A percentile compares a stretch with the other conserved stretches of the same genome.
phyloP scores from a whole-genome alignment of 1,140 invertebrate species.

The Limonius californicus region DNA sequence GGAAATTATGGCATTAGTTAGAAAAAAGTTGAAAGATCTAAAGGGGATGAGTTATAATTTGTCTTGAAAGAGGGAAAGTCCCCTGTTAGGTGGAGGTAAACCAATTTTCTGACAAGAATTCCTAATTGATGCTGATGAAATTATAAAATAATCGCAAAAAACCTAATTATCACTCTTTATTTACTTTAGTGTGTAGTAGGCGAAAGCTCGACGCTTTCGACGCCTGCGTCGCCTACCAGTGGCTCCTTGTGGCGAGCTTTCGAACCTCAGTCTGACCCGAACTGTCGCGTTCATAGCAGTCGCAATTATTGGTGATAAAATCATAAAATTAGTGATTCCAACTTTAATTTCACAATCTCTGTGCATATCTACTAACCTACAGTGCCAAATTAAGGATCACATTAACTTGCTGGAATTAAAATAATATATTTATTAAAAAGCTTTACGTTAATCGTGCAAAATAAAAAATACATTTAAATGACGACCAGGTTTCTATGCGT shows the following conservation, averaged over 20 bases:
- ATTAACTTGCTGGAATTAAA: neutral
- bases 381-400: neutral
- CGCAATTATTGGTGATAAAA: conserved; percentile 14
- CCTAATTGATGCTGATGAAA: conserved; percentile 6
- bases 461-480: neutral
- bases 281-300: conserved; percentile 23
- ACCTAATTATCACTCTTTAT: conserved; percentile 28
- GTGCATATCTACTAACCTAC: conserved; percentile 13
- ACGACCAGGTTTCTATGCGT: neutral
- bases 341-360: conserved; percentile 8
- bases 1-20: too few relatives aligned
- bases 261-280: conserved; percentile 41
- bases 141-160: conserved; percentile 30
- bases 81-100: too few relatives aligned
- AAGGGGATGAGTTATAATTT: too few relatives aligned
- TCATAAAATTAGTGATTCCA: conserved; percentile 18
- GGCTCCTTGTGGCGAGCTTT: conserved; percentile 36
- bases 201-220: conserved; percentile 1
- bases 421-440: neutral
- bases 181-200: conserved; percentile 16
- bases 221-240: conserved; percentile 25
- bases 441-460: neutral
- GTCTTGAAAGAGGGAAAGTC: too few relatives aligned
- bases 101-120: neutral
- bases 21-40: too few relatives aligned